phyloP scores from a whole-genome alignment of 2,113 vertebrate genomes.

The Excalfactoria chinensis region DNA sequence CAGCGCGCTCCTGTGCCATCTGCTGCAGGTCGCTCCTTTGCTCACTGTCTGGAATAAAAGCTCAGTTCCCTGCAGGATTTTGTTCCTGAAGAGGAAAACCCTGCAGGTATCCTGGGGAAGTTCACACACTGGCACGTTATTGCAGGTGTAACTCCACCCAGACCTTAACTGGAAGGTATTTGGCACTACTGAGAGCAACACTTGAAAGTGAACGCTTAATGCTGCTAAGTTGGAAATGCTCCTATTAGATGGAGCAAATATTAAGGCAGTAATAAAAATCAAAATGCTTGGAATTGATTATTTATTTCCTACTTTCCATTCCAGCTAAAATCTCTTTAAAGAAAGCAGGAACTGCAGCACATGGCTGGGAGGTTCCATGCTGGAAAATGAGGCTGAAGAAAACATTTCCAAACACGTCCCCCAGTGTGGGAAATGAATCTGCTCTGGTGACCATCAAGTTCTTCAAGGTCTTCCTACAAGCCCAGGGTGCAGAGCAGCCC shows the following conservation, averaged over 20 bases:
- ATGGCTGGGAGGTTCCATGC: background rate
- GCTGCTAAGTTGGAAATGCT: background rate
- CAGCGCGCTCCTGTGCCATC: background rate
- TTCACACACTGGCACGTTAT: background rate
- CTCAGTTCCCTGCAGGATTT: rapidly evolving
- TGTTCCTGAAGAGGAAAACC: background rate
- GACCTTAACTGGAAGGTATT: background rate
- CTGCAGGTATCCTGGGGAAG: background rate
- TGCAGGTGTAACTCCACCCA: background rate
- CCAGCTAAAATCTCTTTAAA: constrained; percentile 4
- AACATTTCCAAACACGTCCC: background rate
- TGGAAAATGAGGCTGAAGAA: background rate
- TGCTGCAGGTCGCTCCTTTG: background rate
- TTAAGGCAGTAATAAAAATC: background rate
- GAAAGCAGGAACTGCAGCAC: background rate
- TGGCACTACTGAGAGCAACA: background rate
- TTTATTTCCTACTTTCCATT: constrained; percentile 24
- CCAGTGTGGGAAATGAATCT: background rate
- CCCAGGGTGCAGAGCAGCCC: background rate
- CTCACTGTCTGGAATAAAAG: background rate
- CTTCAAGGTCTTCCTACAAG: background rate
- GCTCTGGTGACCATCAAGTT: background rate
- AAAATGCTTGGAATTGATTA: background rate
- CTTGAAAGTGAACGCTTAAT: background rate
- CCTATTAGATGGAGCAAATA: background rate